Evolutionary conservation across 2,797 vertebrate species (phyloP).

Genomic region (Erethizon dorsatum): DNA sequence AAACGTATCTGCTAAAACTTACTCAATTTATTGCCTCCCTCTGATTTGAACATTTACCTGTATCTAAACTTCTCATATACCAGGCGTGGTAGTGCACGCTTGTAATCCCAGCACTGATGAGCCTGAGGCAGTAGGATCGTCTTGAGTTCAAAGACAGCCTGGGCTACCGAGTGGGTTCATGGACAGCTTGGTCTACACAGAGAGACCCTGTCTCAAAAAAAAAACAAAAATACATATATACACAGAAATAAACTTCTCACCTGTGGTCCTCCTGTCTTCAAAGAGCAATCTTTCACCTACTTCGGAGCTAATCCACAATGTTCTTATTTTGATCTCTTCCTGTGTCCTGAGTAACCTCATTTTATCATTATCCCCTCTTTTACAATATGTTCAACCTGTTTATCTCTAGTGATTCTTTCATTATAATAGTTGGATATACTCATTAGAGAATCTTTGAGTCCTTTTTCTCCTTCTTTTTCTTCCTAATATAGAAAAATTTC

Average conservation of each 20-base stretch:
- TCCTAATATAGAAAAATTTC: neutral
- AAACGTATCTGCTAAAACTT: neutral
- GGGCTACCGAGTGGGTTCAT: neutral
- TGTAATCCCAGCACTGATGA: neutral
- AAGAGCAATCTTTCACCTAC: neutral
- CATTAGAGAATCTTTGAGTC: neutral
- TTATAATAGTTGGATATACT: too few species aligned
- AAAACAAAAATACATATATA: neutral
- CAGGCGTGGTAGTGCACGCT: neutral
- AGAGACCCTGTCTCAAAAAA: neutral
- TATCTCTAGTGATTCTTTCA: neutral
- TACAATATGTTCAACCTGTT: neutral
- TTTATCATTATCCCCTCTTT: neutral
- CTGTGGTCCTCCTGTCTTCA: neutral
- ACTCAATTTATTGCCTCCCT: neutral
- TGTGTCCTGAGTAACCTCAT: neutral
- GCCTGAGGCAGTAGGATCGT: neutral
- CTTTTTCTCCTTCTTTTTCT: neutral
- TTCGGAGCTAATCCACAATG: neutral
- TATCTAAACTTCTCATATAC: neutral
- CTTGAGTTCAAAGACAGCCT: neutral
- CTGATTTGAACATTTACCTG: neutral
- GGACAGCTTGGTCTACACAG: neutral
- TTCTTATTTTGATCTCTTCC: neutral
- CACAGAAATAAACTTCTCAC: neutral